Evolutionary conservation across 2,113 vertebrate genomes (phyloP).

Genomic region (Prochilodus magdalenae): DNA sequence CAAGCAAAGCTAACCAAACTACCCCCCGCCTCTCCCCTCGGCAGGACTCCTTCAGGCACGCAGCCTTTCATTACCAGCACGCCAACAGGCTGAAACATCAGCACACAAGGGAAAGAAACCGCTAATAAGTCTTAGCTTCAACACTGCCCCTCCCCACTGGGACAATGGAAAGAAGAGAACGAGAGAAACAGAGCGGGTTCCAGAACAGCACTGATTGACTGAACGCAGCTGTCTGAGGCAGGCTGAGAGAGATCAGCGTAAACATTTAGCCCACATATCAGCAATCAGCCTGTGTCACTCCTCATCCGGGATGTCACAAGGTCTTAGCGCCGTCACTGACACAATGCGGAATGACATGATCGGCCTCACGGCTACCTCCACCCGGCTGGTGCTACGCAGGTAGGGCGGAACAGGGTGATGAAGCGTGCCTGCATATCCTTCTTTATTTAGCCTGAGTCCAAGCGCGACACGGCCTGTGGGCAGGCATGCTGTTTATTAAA

Average conservation of each 20-base stretch:
- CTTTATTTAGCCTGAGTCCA: background rate
- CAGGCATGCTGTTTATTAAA: background rate
- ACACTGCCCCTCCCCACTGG: background rate
- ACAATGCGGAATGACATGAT: conserved; percentile 4
- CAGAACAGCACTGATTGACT: conserved; percentile 24
- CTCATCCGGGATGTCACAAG: conserved; percentile 36
- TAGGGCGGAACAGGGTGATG: background rate
- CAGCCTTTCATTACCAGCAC: no score
- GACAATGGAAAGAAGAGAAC: background rate
- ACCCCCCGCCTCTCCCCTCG: conserved; percentile 1
- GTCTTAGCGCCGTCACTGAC: conserved; percentile 6
- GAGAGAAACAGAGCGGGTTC: background rate
- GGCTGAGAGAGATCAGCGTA: background rate
- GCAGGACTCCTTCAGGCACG: conserved; percentile 38
- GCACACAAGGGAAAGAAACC: background rate
- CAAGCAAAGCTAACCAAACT: conserved; percentile 2
- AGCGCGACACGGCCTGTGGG: background rate
- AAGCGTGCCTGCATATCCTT: background rate
- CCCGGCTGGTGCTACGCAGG: background rate
- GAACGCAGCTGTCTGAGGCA: background rate
- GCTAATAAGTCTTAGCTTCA: conserved; percentile 31
- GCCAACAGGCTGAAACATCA: no score
- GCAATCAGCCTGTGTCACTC: conserved; percentile 14
- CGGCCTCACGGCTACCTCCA: background rate
- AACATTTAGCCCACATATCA: conserved; percentile 33